Evolutionary conservation across 2,113 vertebrate species (phyloP).

Genomic region (Agapornis roseicollis): DNA sequence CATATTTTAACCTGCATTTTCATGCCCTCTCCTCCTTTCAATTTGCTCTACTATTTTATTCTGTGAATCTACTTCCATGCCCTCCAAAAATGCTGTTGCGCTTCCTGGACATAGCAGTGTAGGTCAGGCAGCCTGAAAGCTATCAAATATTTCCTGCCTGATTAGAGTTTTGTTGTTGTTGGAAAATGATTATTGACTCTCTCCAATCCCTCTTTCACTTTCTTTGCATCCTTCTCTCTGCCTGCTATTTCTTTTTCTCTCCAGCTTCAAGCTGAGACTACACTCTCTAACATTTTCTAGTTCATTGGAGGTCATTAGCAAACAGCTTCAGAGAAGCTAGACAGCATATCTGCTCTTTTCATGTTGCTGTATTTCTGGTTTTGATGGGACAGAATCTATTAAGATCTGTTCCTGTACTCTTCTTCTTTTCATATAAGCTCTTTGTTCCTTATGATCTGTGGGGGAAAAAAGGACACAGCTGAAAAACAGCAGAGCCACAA

Average conservation of each 20-base stretch:
- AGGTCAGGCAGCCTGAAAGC: neutral
- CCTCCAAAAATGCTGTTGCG: neutral
- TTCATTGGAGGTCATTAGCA: slow-evolving; percentile 33
- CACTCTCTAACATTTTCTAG: neutral
- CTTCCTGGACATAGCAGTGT: neutral
- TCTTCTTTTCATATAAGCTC: neutral
- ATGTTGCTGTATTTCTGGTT: neutral
- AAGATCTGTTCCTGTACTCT: neutral
- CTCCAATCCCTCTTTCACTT: neutral
- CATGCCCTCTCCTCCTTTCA: neutral
- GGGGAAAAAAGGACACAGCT: neutral
- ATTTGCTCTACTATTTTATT: neutral
- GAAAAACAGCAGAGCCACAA: neutral
- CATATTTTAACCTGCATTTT: neutral
- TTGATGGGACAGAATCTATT: slow-evolving; percentile 19
- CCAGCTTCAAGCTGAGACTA: neutral
- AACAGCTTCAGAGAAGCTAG: slow-evolving; percentile 26
- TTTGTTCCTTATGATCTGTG: slow-evolving; percentile 25
- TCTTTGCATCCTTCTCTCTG: neutral
- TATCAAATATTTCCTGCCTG: neutral
- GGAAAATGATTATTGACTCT: neutral
- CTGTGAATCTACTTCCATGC: neutral
- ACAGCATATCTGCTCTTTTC: slow-evolving; percentile 22
- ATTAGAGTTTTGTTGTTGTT: neutral
- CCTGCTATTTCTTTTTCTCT: neutral